phyloP scores from a whole-genome alignment of 2,797 vertebrate species.

The Myotis myotis region DNA sequence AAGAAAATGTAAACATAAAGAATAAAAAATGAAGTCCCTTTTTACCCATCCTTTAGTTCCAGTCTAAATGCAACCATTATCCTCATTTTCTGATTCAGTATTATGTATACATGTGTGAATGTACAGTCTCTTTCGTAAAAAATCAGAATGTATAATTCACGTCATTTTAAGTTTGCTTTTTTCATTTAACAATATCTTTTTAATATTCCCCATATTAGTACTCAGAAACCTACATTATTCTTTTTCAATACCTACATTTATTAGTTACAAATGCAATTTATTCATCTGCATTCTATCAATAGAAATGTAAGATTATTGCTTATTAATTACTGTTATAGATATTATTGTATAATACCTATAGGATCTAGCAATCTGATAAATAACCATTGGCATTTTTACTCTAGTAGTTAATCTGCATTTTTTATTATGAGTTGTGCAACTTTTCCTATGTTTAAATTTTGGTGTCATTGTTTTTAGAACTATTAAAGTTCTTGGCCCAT shows the following conservation, averaged over 20 bases:
- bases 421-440: not conserved
- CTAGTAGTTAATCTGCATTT: not conserved
- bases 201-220: not conserved
- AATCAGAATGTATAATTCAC: not conserved
- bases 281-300: not conserved
- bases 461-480: not conserved
- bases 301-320: not conserved
- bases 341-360: not conserved
- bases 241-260: not conserved
- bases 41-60: not conserved
- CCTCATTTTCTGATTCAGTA: not conserved
- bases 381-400: not conserved
- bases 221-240: not conserved
- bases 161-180: not conserved
- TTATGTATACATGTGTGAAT: not conserved
- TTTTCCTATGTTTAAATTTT: not conserved
- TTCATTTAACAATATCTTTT: not conserved
- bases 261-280: not conserved
- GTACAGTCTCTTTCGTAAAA: not conserved
- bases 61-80: not conserved
- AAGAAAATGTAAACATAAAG: not conserved
- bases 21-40: not conserved
- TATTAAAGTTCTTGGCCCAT: constrained; percentile 3
- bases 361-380: not conserved
- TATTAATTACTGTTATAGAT: not conserved